A percentile compares a stretch with the other conserved stretches of the same genome.
Evolutionary conservation across 2,888 invertebrate species (phyloP).

Genomic region (Hybos culiciformis): DNA sequence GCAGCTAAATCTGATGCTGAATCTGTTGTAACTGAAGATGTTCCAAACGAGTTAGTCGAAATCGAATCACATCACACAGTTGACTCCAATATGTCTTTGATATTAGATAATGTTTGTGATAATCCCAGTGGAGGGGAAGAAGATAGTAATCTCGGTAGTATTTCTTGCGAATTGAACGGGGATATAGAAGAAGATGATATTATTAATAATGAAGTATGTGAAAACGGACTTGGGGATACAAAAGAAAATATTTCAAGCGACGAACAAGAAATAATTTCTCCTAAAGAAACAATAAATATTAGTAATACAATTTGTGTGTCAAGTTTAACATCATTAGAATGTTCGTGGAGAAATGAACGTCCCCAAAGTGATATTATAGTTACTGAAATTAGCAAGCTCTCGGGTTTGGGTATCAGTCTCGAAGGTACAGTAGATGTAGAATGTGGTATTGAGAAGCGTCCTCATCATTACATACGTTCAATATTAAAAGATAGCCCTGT

Average conservation of each 20-base stretch:
- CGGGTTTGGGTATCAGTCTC: slow-evolving; percentile 89
- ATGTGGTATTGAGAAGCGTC: slow-evolving; percentile 87
- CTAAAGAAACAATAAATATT: slow-evolving; percentile 11
- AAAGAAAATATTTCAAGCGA: not conserved
- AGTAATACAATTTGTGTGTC: slow-evolving; percentile 38
- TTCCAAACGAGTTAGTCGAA: slow-evolving; percentile 42
- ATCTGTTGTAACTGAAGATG: slow-evolving; percentile 45
- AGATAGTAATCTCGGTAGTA: slow-evolving; percentile 14
- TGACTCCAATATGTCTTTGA: slow-evolving; percentile 51
- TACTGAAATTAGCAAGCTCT: slow-evolving; percentile 83
- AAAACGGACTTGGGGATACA: not conserved
- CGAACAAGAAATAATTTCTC: slow-evolving; percentile 9
- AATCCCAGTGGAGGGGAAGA: slow-evolving; percentile 16
- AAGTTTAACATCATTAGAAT: slow-evolving; percentile 57
- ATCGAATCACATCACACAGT: slow-evolving; percentile 68
- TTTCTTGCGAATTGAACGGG: slow-evolving; percentile 4
- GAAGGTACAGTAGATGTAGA: slow-evolving; percentile 99
- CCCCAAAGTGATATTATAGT: slow-evolving; percentile 77
- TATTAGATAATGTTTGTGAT: slow-evolving; percentile 21
- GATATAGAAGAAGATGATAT: not conserved
- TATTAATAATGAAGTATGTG: not conserved
- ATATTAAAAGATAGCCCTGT: slow-evolving; percentile 95
- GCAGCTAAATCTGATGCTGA: slow-evolving; percentile 38
- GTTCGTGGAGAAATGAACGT: slow-evolving; percentile 67
- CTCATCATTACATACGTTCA: slow-evolving; percentile 97